A percentile compares a stretch with the other conserved stretches of the same genome.
These are phyloP conservation scores for Mystacornis crossleyi DNA, from an alignment of 2,113 vertebrate species.

Conservation along the genomic window DNA sequence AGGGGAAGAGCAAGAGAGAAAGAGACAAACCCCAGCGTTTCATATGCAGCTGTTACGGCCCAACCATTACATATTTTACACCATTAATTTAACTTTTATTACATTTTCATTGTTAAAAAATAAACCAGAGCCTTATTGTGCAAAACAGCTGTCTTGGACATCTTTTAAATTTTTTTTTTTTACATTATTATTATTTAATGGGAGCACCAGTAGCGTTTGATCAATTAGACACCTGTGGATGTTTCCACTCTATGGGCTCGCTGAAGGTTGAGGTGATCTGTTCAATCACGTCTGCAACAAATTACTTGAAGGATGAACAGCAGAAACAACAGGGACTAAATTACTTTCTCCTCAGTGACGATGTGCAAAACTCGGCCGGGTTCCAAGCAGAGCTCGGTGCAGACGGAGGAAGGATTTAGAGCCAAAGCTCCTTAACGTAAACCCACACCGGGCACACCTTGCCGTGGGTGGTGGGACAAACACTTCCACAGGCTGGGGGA, in stretches of 20 bases:
- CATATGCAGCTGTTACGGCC: not conserved
- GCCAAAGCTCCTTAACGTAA: not conserved
- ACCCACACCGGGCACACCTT: not conserved
- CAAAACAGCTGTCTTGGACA: conserved; percentile 33
- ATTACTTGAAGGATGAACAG: conserved; percentile 35
- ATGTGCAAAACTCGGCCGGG: not conserved
- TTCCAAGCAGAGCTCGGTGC: not conserved
- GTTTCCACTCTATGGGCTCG: not conserved
- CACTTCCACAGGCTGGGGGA: not conserved
- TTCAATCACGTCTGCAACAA: not conserved
- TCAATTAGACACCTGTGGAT: not conserved
- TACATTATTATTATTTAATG: conserved; percentile 23
- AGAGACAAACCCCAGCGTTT: not conserved
- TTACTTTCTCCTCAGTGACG: not conserved
- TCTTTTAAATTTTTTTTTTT: not conserved
- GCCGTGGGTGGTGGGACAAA: not conserved
- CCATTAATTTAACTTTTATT: conserved; percentile 56
- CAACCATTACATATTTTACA: conserved; percentile 33
- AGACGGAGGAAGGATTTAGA: conserved; percentile 36
- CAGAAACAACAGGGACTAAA: not conserved
- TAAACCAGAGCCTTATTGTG: conserved; percentile 36
- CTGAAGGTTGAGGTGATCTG: conserved; percentile 28
- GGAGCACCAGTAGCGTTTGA: not conserved
- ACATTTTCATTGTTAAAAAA: conserved; percentile 43
- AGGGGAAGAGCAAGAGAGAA: not conserved